phyloP scores from a whole-genome alignment of 2,797 vertebrate species.

The Melanitta fusca region DNA sequence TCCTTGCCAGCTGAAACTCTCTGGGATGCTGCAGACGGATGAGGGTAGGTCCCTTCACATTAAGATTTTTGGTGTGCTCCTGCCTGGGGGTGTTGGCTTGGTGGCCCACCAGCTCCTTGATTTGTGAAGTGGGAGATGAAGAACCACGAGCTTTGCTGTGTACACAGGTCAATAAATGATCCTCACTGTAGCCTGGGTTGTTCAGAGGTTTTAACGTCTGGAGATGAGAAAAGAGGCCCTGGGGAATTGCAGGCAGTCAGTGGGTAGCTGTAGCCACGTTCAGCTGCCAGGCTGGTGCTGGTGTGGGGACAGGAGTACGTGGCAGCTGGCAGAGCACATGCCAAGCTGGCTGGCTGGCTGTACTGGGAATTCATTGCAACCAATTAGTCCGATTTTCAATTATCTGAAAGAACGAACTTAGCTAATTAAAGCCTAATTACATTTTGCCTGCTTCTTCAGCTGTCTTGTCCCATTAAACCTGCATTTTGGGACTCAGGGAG shows the following conservation, averaged over 20 bases:
- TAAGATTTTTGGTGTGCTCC: not conserved
- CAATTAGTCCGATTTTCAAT: constrained; percentile 56
- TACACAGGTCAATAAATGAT: not conserved
- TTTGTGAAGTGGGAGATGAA: not conserved
- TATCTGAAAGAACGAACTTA: constrained; percentile 32
- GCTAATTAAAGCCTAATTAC: constrained; percentile 62
- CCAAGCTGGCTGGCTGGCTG: not conserved
- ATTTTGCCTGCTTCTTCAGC: constrained; percentile 45
- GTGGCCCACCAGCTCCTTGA: not conserved
- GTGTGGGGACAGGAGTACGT: not conserved
- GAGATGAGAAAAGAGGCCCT: not conserved
- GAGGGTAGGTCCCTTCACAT: not conserved
- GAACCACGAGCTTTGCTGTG: not conserved
- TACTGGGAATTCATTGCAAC: constrained; percentile 35
- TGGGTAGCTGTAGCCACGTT: not conserved
- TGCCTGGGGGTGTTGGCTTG: rapidly evolving
- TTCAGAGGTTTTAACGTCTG: not conserved
- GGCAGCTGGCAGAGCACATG: constrained; percentile 5
- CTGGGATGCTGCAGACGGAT: not conserved
- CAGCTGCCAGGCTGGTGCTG: not conserved
- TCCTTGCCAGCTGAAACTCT: not conserved
- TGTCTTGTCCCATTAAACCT: constrained; percentile 35
- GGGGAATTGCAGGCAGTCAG: not conserved
- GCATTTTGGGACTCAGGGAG: not conserved
- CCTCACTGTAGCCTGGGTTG: not conserved